Base-by-base conservation (phyloP, 2,888 invertebrate genomes). In the Dynastes grantii region DNA sequence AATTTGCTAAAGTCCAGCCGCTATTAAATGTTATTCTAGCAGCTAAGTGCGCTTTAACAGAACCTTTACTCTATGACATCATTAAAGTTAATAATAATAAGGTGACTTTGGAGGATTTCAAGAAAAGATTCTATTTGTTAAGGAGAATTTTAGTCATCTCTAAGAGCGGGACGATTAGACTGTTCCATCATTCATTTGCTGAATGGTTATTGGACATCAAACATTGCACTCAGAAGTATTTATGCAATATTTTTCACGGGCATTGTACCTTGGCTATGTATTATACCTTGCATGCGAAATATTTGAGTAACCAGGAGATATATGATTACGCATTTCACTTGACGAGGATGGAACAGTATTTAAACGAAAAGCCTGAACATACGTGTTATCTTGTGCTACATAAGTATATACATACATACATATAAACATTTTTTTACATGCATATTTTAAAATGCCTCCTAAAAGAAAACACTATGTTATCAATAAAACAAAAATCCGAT, bases 151-250 rank as follows among this genome's bases (percentile, higher is more conserved):
- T 91, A 16, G 89, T 93, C 85, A 92, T 93, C 53, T 91, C 92
- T 0, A 88, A 90, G 2, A 91, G 91, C 2, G 92, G 93, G 1
- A 91, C 91, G 78, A 90, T 94, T 79, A 91, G 94, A 73, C 91
- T 98, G 65, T 98, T 98, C 90, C 98, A 98, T 89, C 96, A 97
- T 87, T 97, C 97, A 80, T 98, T 98, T 88, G 95, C 97, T 32
- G 95, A 96, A 86, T 98, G 98, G 98, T 90, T 98, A 83, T 90
- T 96, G 76, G 98, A 98, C 88, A 98, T 98, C n/a, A 98, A 98
- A 89, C 98, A 98, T 87, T 98, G 98, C 88, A 98, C 98, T 1
- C 95, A 97, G 83, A 95, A 97, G 84, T 98, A 97, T 89, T 91
- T 98, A 81, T 98, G 97, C 88, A 94, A 94, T 82, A 94, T 95